A percentile compares a stretch with the other conserved stretches of the same genome.
These are phyloP conservation scores for Cotesia chilonis DNA, from an alignment of 1,140 invertebrate genomes.

Conservation along the genomic window DNA sequence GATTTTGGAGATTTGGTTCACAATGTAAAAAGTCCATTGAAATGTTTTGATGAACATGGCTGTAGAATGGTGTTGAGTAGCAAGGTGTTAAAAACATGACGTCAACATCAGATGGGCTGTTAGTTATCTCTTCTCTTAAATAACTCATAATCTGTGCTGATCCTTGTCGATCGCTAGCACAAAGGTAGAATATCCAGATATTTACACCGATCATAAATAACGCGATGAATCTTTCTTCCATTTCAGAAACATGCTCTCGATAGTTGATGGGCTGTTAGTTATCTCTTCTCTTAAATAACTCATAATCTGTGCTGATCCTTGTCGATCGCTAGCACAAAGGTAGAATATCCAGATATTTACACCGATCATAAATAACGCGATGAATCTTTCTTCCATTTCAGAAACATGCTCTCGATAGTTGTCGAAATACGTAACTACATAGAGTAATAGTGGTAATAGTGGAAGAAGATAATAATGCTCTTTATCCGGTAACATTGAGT, in stretches of 20 bases:
- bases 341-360: conserved; percentile 69
- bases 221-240: conserved; percentile 40
- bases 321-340: conserved; percentile 85
- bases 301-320: conserved; percentile 81
- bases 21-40: conserved; percentile 85
- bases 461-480: conserved; percentile 92
- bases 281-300: conserved; percentile 69
- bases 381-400: conserved; percentile 37
- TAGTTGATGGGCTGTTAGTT: conserved; percentile 46
- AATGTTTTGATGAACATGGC: conserved; percentile 85
- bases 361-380: conserved; percentile 56
- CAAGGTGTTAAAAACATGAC: conserved; percentile 94
- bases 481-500: conserved; percentile 86
- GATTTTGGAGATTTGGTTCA: conserved; percentile 79
- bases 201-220: conserved; percentile 64
- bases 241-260: conserved; percentile 20
- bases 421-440: conserved; percentile 49
- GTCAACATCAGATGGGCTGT: conserved; percentile 66
- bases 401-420: conserved; percentile 17
- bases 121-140: conserved; percentile 68
- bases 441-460: conserved; percentile 82
- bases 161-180: conserved; percentile 84
- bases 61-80: conserved; percentile 90
- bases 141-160: conserved; percentile 78
- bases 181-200: conserved; percentile 73